Base-by-base conservation (phyloP, 2,888 invertebrate genomes). In the Argyresthia albistria region DNA sequence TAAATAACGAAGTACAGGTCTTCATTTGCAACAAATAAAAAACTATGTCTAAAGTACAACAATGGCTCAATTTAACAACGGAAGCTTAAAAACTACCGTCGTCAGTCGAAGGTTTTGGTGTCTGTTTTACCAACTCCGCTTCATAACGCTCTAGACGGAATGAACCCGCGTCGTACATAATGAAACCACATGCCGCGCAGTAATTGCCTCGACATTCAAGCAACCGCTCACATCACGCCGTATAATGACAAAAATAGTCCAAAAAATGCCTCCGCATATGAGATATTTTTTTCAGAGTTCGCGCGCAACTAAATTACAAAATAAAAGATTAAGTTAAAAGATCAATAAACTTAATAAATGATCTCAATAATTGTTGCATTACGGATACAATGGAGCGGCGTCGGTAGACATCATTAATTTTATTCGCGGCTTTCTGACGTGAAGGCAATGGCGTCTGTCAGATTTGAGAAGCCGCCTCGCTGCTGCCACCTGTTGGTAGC, bases 261-360 rank as follows among this genome's bases (percentile, higher is more conserved):
- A 86, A 87, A 87, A 87, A 86, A 83, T 76, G 70, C 69, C 76
- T 73, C 75, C 70, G 82, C 84, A 84, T 86, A 87, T 83, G 82
- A 86, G 84, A 80, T 84, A 68, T 81, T 86, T 86, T 80, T 86
- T 86, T 73, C 69, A 70, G 75, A 81, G 75, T 84, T 83, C 81
- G 84, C 84, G 81, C 76, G 77, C 62, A 86, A 77, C 81, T 82
- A 86, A 87, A 87, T 87, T 86, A 87, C 86, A 81, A 87, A 86
- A 87, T 86, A 87, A 87, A 87, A 87, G 87, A 87, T 87, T 86
- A 86, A 86, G 76, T 84, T 86, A 86, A 87, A 86, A 86, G 86
- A 87, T 86, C 87, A 87, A 87, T 87, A 87, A 87, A 87, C 86
- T 86, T 87, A 86, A 87, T 86, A 87, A 87, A 87, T 87, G 86